Evolutionary conservation across 1,140 invertebrate species (phyloP).

Genomic region (Triops cancriformis): DNA sequence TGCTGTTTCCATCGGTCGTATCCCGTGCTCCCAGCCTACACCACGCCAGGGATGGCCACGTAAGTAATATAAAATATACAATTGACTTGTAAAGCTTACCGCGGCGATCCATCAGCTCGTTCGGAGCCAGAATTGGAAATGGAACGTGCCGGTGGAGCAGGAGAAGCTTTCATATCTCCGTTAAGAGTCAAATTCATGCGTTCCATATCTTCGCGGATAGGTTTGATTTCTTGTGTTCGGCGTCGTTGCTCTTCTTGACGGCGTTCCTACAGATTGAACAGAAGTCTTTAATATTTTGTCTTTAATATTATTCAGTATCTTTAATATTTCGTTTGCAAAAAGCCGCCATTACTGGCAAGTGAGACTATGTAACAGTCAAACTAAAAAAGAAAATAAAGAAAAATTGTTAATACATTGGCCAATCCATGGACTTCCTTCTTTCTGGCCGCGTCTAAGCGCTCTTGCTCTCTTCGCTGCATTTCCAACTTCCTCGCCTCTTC

Average conservation of each 20-base stretch:
- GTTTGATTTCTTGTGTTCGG: constrained; percentile 49
- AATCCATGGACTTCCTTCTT: constrained; percentile 76
- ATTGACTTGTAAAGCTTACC: constrained; percentile 26
- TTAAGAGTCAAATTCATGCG: constrained; percentile 35
- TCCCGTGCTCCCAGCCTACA: not conserved
- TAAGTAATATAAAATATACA: too few relatives aligned
- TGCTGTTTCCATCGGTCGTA: not conserved
- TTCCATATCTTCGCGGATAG: constrained; percentile 47
- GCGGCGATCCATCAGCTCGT: constrained; percentile 20
- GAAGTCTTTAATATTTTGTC: too few relatives aligned
- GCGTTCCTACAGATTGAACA: too few relatives aligned
- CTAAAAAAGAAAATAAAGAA: constrained; percentile 16
- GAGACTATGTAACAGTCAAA: too few relatives aligned
- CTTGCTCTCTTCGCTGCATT: constrained; percentile 63
- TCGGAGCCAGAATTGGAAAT: constrained; percentile 26
- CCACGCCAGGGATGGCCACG: too few relatives aligned
- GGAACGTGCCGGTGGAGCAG: constrained; percentile 17
- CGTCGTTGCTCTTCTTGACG: constrained; percentile 59
- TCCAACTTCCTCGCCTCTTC: constrained; percentile 60
- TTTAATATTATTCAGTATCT: too few relatives aligned
- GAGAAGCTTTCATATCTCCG: constrained; percentile 21
- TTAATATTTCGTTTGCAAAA: too few relatives aligned
- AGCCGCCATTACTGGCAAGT: too few relatives aligned
- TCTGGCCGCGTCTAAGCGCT: constrained; percentile 66
- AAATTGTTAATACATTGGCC: constrained; percentile 49